Base-by-base conservation (phyloP, 2,797 vertebrate genomes). In the Lindbergichthys nudifrons region DNA sequence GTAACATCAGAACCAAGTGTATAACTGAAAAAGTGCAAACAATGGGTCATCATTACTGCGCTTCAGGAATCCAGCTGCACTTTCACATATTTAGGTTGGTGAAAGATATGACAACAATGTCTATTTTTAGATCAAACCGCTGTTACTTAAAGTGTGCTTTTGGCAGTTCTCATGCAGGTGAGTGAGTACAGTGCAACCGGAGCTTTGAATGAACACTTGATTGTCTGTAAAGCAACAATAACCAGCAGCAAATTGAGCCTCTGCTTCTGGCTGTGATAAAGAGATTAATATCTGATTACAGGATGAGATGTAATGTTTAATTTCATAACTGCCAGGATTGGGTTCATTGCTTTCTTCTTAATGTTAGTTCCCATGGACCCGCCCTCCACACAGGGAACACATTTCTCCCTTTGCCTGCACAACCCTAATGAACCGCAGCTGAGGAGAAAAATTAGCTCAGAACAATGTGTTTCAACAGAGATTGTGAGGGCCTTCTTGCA, bases 401-500 rank as follows among this genome's bases (percentile, higher is more conserved):
- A 88, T 89, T 88, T 89, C 79, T 74, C 74, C 69, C 81, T 47
- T 51, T 77, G 78, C 65, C 67, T 80, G 76, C 70, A 81, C 75
- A 66, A 75, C 76, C 69, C 75, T 91, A 89, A 89, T 91, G 80
- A 92, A 90, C 84, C 83, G 83, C 88, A 91, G 88, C 86, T 85
- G 83, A 82, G 83, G 85, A 82, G 83, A 76, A 79, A 81, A 82
- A 89, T 79, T 78, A 86, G 48, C 72, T 81, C 53, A 26, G 84
- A 88, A 88, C 86, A 90, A 83, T 90, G 81, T 82, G 81, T 85
- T 87, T 86, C 81, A 89, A 78, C 73, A 75, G 81, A 87, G 74
- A 78, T 41, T 73, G 30, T 52, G 70, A 80, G 73, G 52, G 50
- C 64, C 57, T 68, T 66, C 43, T 15, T 46, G 43, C 42, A 50